Conservation (phyloP, 1,140 invertebrate species). For the Ceratina australensis region DNA sequence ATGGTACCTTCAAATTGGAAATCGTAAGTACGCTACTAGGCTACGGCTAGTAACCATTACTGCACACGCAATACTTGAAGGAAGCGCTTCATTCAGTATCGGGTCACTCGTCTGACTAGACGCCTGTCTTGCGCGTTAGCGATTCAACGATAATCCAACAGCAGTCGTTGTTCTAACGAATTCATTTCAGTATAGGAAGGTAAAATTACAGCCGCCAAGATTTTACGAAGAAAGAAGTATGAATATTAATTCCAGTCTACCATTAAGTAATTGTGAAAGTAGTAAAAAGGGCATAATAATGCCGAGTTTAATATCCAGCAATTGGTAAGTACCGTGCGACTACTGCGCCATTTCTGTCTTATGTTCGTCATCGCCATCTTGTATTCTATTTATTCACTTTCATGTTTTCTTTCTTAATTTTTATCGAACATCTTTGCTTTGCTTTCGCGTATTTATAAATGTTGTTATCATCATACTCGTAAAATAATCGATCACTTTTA, state of each 20-base stretch:
- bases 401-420: constrained; percentile 23
- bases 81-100: constrained; percentile 32
- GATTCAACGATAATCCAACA: constrained; percentile 9
- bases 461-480: no score
- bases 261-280: constrained; percentile 78
- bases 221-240: constrained; percentile 78
- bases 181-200: constrained; percentile 40
- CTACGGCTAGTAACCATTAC: no score
- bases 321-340: constrained; percentile 74
- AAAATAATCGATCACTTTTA: not conserved
- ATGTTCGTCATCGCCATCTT: constrained; percentile 62
- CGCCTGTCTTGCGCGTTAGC: constrained; percentile 2
- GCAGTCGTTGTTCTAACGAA: constrained; percentile 54
- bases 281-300: constrained; percentile 78
- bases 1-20: no score
- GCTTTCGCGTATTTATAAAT: no score
- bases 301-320: constrained; percentile 79
- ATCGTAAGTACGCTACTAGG: no score
- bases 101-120: constrained; percentile 26
- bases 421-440: not conserved
- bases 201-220: constrained; percentile 68
- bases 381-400: constrained; percentile 33
- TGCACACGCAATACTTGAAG: no score
- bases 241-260: constrained; percentile 77
- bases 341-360: constrained; percentile 66